Base-by-base conservation (phyloP, 1,140 invertebrate genomes). In the Dolichoris vasculosae region DNA sequence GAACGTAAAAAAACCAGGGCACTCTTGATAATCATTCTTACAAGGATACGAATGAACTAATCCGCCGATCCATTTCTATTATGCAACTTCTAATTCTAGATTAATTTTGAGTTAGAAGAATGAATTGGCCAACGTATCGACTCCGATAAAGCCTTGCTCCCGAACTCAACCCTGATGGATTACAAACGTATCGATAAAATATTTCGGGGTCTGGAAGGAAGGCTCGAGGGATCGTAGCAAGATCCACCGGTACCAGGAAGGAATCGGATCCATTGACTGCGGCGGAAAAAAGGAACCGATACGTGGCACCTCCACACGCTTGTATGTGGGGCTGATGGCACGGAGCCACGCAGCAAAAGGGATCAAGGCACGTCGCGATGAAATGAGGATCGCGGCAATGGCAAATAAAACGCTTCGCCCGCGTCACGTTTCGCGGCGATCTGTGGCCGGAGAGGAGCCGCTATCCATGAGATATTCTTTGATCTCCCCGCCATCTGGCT, bases 371-470 rank as follows among this genome's bases (percentile, higher is more conserved):
- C 92, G 93, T 93, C 90, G 90, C 89, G 89, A 91, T 87, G 90
- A 92, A 93, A 93, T 93, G 91, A 93, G 91, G 90, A 92, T 17
- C 40, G 67, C 90, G 91, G 91, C 92, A 91, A 93, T 92, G 91
- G 92, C 92, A 93, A 92, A 93, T 93, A 93, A 93, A 93, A 93
- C 92, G 93, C 90, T 89, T 90, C 90, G 89, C 90, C 92, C 90
- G 92, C 91, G 90, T 93, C 93, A 93, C 93, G 93, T 93, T 88
- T 88, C 90, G 89, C 84, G 51, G 48, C 84, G 40, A 83, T 83
- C 59, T 59, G 82, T 64, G 78, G 59, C 59, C 23, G 59, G 7
- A 76, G 82, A 63, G 38, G 48, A 76, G 73, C 82, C 79, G 40
- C 79, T n/a, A 48, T 17, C 63, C 63, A 38, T 48, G 78, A 67